phyloP scores from a whole-genome alignment of 2,888 invertebrate genomes.

The Macrosoma leucophasiata region DNA sequence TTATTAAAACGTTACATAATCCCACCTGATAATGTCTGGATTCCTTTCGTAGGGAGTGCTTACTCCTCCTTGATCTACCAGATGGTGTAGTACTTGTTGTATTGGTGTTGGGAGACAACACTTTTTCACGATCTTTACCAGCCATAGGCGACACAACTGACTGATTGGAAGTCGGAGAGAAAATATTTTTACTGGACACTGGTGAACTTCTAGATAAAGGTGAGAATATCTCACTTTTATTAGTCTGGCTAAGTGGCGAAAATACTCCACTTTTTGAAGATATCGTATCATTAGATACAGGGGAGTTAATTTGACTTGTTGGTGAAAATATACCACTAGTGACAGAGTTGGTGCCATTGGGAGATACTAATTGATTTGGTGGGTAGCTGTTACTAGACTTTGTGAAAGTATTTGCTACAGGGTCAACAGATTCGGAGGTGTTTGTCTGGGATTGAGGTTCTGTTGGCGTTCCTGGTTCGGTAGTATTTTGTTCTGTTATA shows the following conservation, averaged over 20 bases:
- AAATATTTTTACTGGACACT: conserved; percentile 61
- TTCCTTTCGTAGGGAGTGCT: conserved; percentile 77
- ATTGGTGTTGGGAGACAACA: conserved; percentile 64
- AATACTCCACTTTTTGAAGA: conserved; percentile 71
- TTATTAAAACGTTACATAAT: conserved; percentile 19
- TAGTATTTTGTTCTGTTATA: conserved; percentile 62
- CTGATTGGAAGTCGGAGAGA: conserved; percentile 67
- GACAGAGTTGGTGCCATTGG: conserved; percentile 69
- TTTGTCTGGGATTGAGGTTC: conserved; percentile 61
- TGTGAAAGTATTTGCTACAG: conserved; percentile 55
- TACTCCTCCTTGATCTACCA: conserved; percentile 73
- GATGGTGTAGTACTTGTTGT: conserved; percentile 74
- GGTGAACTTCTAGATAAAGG: conserved; percentile 68
- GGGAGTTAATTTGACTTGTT: conserved; percentile 72
- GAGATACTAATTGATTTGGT: conserved; percentile 65
- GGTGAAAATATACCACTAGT: conserved; percentile 73
- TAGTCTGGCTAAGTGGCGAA: conserved; percentile 69
- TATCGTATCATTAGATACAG: conserved; percentile 69
- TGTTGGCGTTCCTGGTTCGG: conserved; percentile 58
- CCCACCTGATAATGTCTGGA: conserved; percentile 82
- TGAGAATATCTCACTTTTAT: conserved; percentile 68
- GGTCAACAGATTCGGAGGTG: conserved; percentile 56
- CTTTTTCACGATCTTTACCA: conserved; percentile 59
- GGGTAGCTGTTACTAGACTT: conserved; percentile 56
- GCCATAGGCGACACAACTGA: conserved; percentile 60